phyloP scores from a whole-genome alignment of 2,113 vertebrate genomes.

The Bubo bubo region DNA sequence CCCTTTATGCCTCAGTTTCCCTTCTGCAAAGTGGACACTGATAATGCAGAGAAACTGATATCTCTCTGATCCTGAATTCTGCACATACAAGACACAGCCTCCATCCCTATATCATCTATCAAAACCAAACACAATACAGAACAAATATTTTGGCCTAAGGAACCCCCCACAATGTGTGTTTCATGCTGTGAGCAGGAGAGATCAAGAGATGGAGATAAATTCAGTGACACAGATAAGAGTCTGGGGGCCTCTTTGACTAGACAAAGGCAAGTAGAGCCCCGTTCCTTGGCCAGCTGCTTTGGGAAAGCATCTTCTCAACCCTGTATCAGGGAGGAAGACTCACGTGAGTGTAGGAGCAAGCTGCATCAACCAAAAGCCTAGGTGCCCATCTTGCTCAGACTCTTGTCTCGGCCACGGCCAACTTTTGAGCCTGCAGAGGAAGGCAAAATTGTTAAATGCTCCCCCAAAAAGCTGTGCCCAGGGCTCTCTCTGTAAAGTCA shows the following conservation, averaged over 20 bases:
- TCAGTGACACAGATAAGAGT: background rate
- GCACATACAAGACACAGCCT: background rate
- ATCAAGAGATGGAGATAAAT: background rate
- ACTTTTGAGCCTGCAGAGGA: background rate
- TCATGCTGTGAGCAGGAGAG: background rate
- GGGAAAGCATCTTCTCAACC: background rate
- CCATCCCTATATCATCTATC: no score
- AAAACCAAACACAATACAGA: background rate
- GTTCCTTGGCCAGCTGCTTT: accelerated
- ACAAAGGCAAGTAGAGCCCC: background rate
- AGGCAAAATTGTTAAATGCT: background rate
- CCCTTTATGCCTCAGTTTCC: background rate
- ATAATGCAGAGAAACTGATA: background rate
- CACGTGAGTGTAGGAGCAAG: background rate
- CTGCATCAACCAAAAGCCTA: background rate
- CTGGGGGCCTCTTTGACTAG: background rate
- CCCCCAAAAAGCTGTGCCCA: background rate
- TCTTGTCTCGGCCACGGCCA: background rate
- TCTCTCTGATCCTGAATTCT: background rate
- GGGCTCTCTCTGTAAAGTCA: background rate
- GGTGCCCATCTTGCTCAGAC: background rate
- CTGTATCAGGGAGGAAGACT: background rate
- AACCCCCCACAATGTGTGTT: accelerated
- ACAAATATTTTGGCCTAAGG: background rate
- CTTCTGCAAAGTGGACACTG: background rate